Percentiles rank a stretch among this genome's conserved stretches.
Conservation (phyloP, 2,888 invertebrate species). For the Catocala nupta region DNA sequence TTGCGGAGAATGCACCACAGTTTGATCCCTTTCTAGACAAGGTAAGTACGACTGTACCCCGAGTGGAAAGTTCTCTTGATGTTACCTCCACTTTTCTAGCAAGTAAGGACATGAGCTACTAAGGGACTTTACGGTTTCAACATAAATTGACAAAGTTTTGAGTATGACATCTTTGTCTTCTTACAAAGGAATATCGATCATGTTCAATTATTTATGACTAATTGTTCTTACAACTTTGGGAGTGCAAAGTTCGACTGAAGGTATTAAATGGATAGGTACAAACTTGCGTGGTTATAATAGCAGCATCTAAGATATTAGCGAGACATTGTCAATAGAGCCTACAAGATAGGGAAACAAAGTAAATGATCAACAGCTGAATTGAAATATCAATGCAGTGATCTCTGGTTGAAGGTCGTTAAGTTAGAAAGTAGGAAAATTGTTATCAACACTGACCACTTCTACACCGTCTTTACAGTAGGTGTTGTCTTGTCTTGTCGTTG, state of each 20-base stretch:
- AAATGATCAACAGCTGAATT: conserved; percentile 9
- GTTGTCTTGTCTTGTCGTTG: too few relatives aligned
- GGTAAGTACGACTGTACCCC: conserved; percentile 80
- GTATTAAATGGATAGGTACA: conserved; percentile 56
- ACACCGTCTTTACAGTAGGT: conserved; percentile 50
- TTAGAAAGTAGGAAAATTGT: not conserved
- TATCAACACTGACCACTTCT: conserved; percentile 24
- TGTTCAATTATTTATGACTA: conserved; percentile 82
- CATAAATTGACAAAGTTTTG: conserved; percentile 83
- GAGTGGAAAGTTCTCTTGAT: conserved; percentile 80
- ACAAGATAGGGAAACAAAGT: conserved; percentile 9
- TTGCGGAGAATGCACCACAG: conserved; percentile 85
- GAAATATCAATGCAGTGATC: too few relatives aligned
- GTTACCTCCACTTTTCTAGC: conserved; percentile 79
- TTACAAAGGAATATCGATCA: conserved; percentile 77
- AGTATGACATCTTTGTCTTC: conserved; percentile 80
- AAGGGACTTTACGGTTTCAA: conserved; percentile 79
- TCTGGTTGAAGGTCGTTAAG: not conserved
- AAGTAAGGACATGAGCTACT: conserved; percentile 77
- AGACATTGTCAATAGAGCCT: conserved; percentile 22
- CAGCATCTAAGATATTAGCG: conserved; percentile 31
- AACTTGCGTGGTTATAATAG: conserved; percentile 55
- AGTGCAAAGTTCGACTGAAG: conserved; percentile 64
- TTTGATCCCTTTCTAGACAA: conserved; percentile 86
- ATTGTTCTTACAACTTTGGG: conserved; percentile 71